Evolutionary conservation across 2,888 invertebrate genomes (phyloP).

Genomic region (Epirrita christyi): DNA sequence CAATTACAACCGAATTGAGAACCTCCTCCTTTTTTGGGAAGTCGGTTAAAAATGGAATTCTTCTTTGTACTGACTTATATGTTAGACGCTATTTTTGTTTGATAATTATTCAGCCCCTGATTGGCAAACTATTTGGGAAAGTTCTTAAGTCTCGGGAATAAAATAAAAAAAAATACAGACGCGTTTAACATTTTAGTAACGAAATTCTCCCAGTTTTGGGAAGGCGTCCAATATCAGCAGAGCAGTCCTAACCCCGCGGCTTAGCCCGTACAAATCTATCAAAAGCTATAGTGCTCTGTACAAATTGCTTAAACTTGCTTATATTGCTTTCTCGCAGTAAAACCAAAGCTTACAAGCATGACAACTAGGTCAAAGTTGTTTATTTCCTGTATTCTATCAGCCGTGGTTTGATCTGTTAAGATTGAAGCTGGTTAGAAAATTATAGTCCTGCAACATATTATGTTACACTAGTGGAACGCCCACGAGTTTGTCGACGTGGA

Average conservation of each 20-base stretch:
- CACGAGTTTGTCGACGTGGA: too few relatives aligned
- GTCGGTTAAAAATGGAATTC: too few relatives aligned
- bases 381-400: slow-evolving; percentile 32
- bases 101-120: too few relatives aligned
- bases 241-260: slow-evolving; percentile 15
- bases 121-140: too few relatives aligned
- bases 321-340: slow-evolving; percentile 39
- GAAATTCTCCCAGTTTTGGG: neutral
- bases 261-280: slow-evolving; percentile 43
- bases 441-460: neutral
- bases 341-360: slow-evolving; percentile 34
- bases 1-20: too few relatives aligned
- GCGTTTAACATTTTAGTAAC: too few relatives aligned
- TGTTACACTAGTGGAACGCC: too few relatives aligned
- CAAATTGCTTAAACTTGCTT: slow-evolving; percentile 41
- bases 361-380: slow-evolving; percentile 34
- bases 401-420: slow-evolving; percentile 25
- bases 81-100: too few relatives aligned
- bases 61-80: too few relatives aligned
- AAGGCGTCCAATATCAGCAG: neutral
- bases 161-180: too few relatives aligned
- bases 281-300: slow-evolving; percentile 31
- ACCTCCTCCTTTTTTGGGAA: too few relatives aligned
- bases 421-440: neutral
- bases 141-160: too few relatives aligned